phyloP scores from a whole-genome alignment of 2,888 invertebrate species.

The Sinohyriopsis cumingii region DNA sequence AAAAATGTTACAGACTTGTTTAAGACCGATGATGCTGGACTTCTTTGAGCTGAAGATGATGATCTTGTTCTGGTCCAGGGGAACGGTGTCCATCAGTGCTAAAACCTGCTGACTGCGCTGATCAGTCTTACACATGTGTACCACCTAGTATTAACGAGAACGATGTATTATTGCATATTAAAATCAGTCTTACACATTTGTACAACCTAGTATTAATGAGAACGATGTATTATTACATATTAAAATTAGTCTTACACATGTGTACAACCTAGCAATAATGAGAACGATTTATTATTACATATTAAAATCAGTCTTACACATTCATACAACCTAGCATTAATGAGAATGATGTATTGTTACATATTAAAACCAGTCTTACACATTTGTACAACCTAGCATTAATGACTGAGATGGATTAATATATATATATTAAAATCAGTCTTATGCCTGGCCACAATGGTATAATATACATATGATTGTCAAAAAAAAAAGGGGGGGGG shows the following conservation, averaged over 20 bases:
- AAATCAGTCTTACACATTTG: conserved; percentile 39
- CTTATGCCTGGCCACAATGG: too few relatives aligned
- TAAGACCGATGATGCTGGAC: conserved; percentile 75
- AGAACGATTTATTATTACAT: neutral
- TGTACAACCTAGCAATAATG: conserved; percentile 36
- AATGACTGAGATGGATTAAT: neutral
- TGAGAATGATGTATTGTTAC: neutral
- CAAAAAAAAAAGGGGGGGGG: too few relatives aligned
- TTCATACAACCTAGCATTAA: conserved; percentile 42
- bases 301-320: conserved; percentile 29
- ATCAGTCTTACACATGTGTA: conserved; percentile 42
- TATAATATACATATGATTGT: too few relatives aligned
- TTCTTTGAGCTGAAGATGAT: conserved; percentile 79
- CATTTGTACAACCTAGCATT: conserved; percentile 48
- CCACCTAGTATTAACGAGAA: conserved; percentile 33
- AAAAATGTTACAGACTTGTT: conserved; percentile 23
- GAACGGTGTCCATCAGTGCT: conserved; percentile 43
- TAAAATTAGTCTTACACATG: too few relatives aligned
- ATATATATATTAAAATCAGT: too few relatives aligned
- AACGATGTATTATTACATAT: neutral
- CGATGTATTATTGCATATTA: too few relatives aligned
- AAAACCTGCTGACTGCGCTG: conserved; percentile 32
- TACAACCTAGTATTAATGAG: conserved; percentile 34
- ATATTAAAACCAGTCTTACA: conserved; percentile 16
- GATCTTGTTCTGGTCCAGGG: conserved; percentile 72